These are phyloP conservation scores for Clytia hemisphaerica DNA, from an alignment of 30 jellyfish, hydroid and myxozoan genomes.

Conservation along the genomic window DNA sequence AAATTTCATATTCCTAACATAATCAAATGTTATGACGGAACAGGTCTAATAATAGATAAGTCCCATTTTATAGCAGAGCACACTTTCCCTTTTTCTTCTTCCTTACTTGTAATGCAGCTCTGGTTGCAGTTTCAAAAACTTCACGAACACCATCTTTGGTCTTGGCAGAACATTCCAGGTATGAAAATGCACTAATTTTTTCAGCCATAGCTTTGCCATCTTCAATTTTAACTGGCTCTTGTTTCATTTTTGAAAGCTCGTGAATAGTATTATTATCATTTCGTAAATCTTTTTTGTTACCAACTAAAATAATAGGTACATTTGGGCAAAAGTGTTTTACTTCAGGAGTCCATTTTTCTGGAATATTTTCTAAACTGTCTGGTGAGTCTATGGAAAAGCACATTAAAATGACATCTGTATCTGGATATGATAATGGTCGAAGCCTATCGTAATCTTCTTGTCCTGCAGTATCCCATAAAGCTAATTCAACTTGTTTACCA, in stretches of 20 bases:
- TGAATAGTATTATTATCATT: constrained; percentile 80
- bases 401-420: constrained; percentile 97
- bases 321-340: constrained; percentile 99
- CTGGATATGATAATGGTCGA: constrained; percentile 98
- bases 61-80: constrained; percentile 42
- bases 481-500: constrained; percentile 96
- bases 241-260: constrained; percentile 88
- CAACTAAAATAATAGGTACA: constrained; percentile 98
- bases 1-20: too few species aligned
- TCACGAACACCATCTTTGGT: constrained; percentile 97
- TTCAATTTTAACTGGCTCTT: constrained; percentile 92
- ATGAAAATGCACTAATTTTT: constrained; percentile 76
- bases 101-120: constrained; percentile 97
- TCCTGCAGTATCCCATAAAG: constrained; percentile 99
- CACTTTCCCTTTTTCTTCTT: constrained; percentile 72
- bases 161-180: constrained; percentile 97
- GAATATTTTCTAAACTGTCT: constrained; percentile 93
- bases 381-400: constrained; percentile 97
- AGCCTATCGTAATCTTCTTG: constrained; percentile 99
- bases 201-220: constrained; percentile 94
- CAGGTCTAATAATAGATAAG: neutral
- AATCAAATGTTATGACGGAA: too few species aligned
- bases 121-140: constrained; percentile 97
- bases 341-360: constrained; percentile 99
- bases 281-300: constrained; percentile 96